These are phyloP conservation scores for Acyrthosiphon pisum DNA, from an alignment of 1,140 invertebrate genomes.

Conservation along the genomic window DNA sequence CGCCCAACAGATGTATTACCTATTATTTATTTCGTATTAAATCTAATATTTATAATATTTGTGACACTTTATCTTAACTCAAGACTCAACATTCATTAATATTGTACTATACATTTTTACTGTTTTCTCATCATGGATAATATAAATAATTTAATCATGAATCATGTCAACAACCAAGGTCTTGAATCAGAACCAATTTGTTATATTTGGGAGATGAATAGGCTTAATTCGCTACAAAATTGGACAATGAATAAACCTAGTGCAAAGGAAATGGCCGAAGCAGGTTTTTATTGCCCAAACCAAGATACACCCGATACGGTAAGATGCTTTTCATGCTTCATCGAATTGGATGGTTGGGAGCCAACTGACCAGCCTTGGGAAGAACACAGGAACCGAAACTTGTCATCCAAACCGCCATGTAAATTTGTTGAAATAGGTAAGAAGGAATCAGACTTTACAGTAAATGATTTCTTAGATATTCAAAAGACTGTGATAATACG, in stretches of 20 bases:
- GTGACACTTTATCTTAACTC: no score
- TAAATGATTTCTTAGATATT: constrained; percentile 36
- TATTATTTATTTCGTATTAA: no score
- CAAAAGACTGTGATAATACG: constrained; percentile 18
- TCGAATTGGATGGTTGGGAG: constrained; percentile 69
- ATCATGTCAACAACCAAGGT: neutral
- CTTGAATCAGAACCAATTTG: constrained; percentile 7
- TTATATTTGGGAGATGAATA: neutral
- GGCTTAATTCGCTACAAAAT: constrained; percentile 24
- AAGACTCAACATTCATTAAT: no score
- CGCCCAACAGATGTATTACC: no score
- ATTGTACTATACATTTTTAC: no score
- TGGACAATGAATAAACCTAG: constrained; percentile 39
- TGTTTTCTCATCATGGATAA: neutral
- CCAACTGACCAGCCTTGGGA: constrained; percentile 66
- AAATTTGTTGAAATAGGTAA: constrained; percentile 45
- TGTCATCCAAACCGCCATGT: constrained; percentile 17
- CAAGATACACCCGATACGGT: constrained; percentile 64
- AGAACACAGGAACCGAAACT: constrained; percentile 56
- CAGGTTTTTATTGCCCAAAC: constrained; percentile 66
- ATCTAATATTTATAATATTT: no score
- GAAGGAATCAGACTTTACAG: neutral
- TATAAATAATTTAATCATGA: neutral
- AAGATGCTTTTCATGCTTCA: constrained; percentile 66
- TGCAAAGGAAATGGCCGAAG: constrained; percentile 64